A percentile compares a stretch with the other conserved stretches of the same genome.
phyloP scores from a whole-genome alignment of 2,888 invertebrate species.

The Pimpla rufipes region DNA sequence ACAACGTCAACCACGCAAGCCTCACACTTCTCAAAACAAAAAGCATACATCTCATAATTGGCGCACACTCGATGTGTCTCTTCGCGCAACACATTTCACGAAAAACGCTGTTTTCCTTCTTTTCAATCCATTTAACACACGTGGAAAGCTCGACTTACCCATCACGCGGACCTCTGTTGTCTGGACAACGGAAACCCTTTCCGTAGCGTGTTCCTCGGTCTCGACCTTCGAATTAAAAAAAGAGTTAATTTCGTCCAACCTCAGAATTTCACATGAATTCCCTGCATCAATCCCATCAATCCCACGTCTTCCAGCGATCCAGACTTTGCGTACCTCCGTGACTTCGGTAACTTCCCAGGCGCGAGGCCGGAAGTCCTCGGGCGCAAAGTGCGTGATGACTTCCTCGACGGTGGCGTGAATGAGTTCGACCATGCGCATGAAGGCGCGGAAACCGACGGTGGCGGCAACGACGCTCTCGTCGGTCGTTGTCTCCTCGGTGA shows the following conservation, averaged over 20 bases:
- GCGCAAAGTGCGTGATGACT: constrained; percentile 92
- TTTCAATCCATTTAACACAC: constrained; percentile 73
- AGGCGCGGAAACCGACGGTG: constrained; percentile 94
- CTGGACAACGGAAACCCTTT: constrained; percentile 85
- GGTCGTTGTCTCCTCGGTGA: constrained; percentile 92
- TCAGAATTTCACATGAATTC: background rate
- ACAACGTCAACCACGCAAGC: constrained; percentile 71
- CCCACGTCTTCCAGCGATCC: too few species aligned
- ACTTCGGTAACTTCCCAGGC: constrained; percentile 93
- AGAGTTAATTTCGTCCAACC: background rate
- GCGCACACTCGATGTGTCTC: constrained; percentile 73
- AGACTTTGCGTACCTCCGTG: constrained; percentile 86
- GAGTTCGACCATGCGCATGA: constrained; percentile 94
- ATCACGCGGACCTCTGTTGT: constrained; percentile 85
- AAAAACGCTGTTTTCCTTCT: constrained; percentile 85
- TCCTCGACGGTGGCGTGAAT: constrained; percentile 94
- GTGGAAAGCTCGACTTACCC: constrained; percentile 83
- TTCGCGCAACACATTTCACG: constrained; percentile 78
- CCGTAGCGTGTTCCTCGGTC: constrained; percentile 83
- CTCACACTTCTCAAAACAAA: constrained; percentile 57
- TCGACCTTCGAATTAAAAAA: constrained; percentile 80
- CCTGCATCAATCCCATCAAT: background rate
- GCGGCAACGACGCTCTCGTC: constrained; percentile 92
- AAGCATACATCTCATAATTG: constrained; percentile 58
- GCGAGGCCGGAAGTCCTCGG: constrained; percentile 93